Evolutionary conservation across 1,140 invertebrate genomes (phyloP).

Genomic region (Ooceraea biroi): DNA sequence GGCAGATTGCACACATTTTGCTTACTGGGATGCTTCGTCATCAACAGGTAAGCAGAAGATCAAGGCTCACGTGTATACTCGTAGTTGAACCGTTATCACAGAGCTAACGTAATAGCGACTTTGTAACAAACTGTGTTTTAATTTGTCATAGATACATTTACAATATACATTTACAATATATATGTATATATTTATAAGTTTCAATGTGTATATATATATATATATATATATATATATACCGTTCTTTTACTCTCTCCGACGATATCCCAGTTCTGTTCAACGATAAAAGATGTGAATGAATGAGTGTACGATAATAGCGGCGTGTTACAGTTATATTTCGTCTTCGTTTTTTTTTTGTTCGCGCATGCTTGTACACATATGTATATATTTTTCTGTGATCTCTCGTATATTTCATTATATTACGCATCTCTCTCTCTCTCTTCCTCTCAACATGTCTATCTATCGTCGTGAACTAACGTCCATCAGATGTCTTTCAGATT

Average conservation of each 20-base stretch:
- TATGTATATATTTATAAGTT: slow-evolving; percentile 82
- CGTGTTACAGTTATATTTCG: slow-evolving; percentile 76
- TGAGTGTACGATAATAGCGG: slow-evolving; percentile 63
- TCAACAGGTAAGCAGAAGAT: too few relatives aligned
- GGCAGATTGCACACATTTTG: too few relatives aligned
- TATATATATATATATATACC: slow-evolving; percentile 82
- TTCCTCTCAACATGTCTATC: slow-evolving; percentile 9
- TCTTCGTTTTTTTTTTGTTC: slow-evolving; percentile 66
- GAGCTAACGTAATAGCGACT: slow-evolving; percentile 23
- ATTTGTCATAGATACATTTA: slow-evolving; percentile 85
- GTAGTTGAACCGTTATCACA: neutral
- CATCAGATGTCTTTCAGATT: neutral
- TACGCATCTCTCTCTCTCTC: neutral
- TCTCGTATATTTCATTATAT: slow-evolving; percentile 34
- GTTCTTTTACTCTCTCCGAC: slow-evolving; percentile 68
- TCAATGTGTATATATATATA: slow-evolving; percentile 79
- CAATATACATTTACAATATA: slow-evolving; percentile 85
- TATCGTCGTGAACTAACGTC: neutral
- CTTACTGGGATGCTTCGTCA: too few relatives aligned
- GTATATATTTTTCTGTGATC: slow-evolving; percentile 32
- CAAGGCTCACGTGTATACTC: too few relatives aligned
- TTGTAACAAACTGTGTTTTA: slow-evolving; percentile 85
- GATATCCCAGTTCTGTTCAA: slow-evolving; percentile 76
- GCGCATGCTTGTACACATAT: slow-evolving; percentile 50
- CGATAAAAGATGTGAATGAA: slow-evolving; percentile 73